phyloP scores from a whole-genome alignment of 1,140 invertebrate genomes.

The Drosophila leontia region DNA sequence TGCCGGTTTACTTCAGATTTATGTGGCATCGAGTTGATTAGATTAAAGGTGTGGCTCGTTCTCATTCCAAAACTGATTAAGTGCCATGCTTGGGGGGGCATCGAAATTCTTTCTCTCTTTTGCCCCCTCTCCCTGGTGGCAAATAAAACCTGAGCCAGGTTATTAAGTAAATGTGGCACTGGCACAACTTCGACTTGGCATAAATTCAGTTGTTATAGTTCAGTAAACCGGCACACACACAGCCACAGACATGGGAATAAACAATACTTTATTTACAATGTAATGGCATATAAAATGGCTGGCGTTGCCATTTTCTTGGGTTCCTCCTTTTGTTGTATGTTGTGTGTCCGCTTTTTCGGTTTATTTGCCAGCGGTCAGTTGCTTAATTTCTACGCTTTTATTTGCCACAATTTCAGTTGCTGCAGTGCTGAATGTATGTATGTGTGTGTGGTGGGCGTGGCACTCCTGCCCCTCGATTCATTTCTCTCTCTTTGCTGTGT shows the following conservation, averaged over 20 bases:
- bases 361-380: slow-evolving; percentile 78
- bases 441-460: slow-evolving; percentile 42
- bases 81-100: slow-evolving; percentile 7
- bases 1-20: background rate
- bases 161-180: slow-evolving; percentile 75
- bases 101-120: slow-evolving; percentile 5
- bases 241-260: slow-evolving; percentile 49
- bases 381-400: slow-evolving; percentile 80
- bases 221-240: slow-evolving; percentile 18
- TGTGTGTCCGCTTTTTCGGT: slow-evolving; percentile 35
- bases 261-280: slow-evolving; percentile 83
- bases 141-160: slow-evolving; percentile 61
- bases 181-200: slow-evolving; percentile 55
- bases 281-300: slow-evolving; percentile 81
- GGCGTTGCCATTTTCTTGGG: slow-evolving; percentile 52
- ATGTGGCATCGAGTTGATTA: slow-evolving; percentile 40
- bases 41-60: slow-evolving; percentile 22
- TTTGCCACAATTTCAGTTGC: slow-evolving; percentile 69
- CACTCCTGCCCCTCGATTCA: slow-evolving; percentile 35
- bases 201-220: slow-evolving; percentile 60
- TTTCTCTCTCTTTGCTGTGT: slow-evolving; percentile 17
- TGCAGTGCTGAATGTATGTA: slow-evolving; percentile 37
- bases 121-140: slow-evolving; percentile 8
- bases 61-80: slow-evolving; percentile 33
- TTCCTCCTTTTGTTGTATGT: slow-evolving; percentile 4